Base-by-base conservation (phyloP, 2,113 vertebrate genomes). In the Phrynosoma platyrhinos region DNA sequence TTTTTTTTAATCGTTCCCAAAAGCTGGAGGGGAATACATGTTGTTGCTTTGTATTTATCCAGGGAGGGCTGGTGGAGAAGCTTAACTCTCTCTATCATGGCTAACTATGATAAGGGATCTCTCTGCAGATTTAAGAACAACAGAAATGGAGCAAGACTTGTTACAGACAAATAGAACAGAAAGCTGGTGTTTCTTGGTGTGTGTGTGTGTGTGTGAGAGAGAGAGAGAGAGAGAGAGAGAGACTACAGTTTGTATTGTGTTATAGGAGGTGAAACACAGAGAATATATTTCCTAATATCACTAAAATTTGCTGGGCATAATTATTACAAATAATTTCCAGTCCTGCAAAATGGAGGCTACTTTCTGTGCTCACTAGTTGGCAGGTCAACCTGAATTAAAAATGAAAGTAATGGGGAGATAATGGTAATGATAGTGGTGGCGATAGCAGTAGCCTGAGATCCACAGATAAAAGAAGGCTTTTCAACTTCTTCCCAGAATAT, bases 301-400 rank as follows among this genome's bases (percentile, higher is more conserved):
- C 14, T 58, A 47, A 4, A 47, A 47, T 47, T 62, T 76, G 36
- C 53, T 64, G 36, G n/a, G 5, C 23, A 21, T n/a, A 9, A 52
- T 74, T 68, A 62, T 89, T 87, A 52, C 32, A 32, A 25, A 72
- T 55, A 47, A 23, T 88, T 87, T 84, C 92, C 77, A 86, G 30
- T 79, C 3, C 85, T 89, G 93, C 94, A 96, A 96, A 90, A 96
- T 95, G 95, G 95, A 95, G 94, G 88, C 93, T 20, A 86, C 80
- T 32, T 79, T 12, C 30, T 87, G 90, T 4, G 6, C 68, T 71
- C 80, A 88, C 71, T 90, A 55, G 13, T 58, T 0, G 83, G 94
- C 90, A 89, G 93, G 91, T 83, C 74, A 91, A 78, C 79, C 91
- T 91, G 76, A 13, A 64, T 91, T 88, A 4, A 88, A 80, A 75